Percentiles rank a stretch among this genome's conserved stretches.
Conservation (phyloP, 2,888 invertebrate species). For the Saturnia pavonia region DNA sequence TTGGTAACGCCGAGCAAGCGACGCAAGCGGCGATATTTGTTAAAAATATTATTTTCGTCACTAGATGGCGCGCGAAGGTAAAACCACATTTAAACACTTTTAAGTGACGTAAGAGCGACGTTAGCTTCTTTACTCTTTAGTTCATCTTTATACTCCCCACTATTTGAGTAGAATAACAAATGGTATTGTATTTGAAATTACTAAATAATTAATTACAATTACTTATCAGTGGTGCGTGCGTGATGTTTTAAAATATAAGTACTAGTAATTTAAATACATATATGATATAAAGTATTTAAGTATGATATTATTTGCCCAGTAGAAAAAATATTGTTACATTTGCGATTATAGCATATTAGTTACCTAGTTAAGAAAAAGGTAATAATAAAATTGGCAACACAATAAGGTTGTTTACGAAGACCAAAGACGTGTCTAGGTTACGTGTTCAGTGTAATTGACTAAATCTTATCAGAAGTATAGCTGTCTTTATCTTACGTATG, state of each 20-base stretch:
- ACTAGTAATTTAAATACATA: neutral
- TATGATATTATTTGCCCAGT: neutral
- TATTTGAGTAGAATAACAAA: neutral
- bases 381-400: slow-evolving; percentile 54
- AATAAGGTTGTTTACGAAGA: slow-evolving; percentile 72
- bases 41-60: slow-evolving; percentile 17
- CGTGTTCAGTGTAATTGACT: slow-evolving; percentile 70
- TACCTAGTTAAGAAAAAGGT: slow-evolving; percentile 2
- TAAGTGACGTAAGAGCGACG: neutral
- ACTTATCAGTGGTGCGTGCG: neutral
- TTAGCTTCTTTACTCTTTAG: slow-evolving; percentile 1
- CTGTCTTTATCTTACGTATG: slow-evolving; percentile 55
- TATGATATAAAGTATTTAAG: neutral
- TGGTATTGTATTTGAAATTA: slow-evolving; percentile 1
- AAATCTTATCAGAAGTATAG: slow-evolving; percentile 59
- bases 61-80: slow-evolving; percentile 28
- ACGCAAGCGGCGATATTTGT: slow-evolving; percentile 41
- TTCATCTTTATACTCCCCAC: neutral
- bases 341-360: neutral
- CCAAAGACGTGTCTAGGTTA: slow-evolving; percentile 79
- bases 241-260: neutral
- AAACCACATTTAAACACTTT: neutral
- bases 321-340: neutral
- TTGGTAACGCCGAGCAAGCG: slow-evolving; percentile 32
- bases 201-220: slow-evolving; percentile 2